phyloP scores from a whole-genome alignment of 2,888 invertebrate genomes.

The Chalcosyrphus nemorum region DNA sequence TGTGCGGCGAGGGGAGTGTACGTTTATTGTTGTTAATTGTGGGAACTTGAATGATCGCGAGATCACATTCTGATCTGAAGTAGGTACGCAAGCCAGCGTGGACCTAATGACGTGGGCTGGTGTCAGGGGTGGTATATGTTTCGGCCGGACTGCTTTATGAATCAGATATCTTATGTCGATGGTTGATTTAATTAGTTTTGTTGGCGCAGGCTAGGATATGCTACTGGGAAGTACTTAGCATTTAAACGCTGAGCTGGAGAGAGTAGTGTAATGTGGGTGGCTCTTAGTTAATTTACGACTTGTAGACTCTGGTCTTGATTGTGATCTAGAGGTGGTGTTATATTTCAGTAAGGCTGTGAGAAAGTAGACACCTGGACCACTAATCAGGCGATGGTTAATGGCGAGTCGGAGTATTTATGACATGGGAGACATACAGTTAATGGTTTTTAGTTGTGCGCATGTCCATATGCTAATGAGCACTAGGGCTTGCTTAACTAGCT shows the following conservation, averaged over 20 bases:
- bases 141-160: constrained; percentile 33
- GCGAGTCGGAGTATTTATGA: no score
- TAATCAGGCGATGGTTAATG: no score
- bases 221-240: neutral
- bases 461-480: no score
- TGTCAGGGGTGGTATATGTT: constrained; percentile 51
- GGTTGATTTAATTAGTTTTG: constrained; percentile 28
- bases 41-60: constrained; percentile 57
- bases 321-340: neutral
- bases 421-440: no score
- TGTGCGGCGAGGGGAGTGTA: constrained; percentile 10
- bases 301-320: neutral
- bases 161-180: constrained; percentile 44
- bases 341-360: neutral
- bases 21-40: constrained; percentile 67
- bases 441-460: no score
- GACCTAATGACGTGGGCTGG: constrained; percentile 49
- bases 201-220: neutral
- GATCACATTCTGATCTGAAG: constrained; percentile 56
- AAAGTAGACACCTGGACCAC: neutral
- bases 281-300: neutral
- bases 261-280: neutral
- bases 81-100: constrained; percentile 21
- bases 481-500: no score
- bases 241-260: neutral